Evolutionary conservation across 2,113 vertebrate genomes (phyloP).

Genomic region (Xiphophorus hellerii): DNA sequence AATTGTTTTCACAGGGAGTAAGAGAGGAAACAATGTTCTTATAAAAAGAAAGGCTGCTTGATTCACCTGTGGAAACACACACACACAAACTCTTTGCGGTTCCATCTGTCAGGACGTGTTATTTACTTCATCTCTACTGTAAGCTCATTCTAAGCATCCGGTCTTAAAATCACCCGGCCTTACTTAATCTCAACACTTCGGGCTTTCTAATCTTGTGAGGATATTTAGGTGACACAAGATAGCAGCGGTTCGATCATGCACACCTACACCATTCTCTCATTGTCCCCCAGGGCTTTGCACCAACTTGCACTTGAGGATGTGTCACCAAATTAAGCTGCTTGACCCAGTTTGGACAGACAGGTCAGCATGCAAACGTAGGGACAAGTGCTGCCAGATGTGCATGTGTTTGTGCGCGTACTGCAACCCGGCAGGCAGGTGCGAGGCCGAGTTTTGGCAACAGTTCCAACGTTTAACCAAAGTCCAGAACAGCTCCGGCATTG

Average conservation of each 20-base stretch:
- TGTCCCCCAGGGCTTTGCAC: slow-evolving; percentile 37
- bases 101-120: slow-evolving; percentile 29
- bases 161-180: neutral
- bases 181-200: neutral
- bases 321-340: slow-evolving; percentile 33
- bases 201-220: slow-evolving; percentile 5
- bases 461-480: slow-evolving; percentile 45
- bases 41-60: slow-evolving; percentile 41
- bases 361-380: slow-evolving; percentile 36
- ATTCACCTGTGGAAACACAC: slow-evolving; percentile 31
- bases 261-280: slow-evolving; percentile 7
- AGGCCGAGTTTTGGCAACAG: slow-evolving; percentile 49
- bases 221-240: slow-evolving; percentile 20
- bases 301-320: slow-evolving; percentile 28
- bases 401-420: slow-evolving; percentile 16
- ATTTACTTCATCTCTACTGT: slow-evolving; percentile 24
- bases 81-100: slow-evolving; percentile 19
- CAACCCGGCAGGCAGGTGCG: slow-evolving; percentile 66
- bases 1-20: slow-evolving; percentile 74
- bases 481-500: slow-evolving; percentile 63
- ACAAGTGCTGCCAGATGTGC: slow-evolving; percentile 44
- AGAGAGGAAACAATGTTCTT: slow-evolving; percentile 59
- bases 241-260: slow-evolving; percentile 9
- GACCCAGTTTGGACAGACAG: slow-evolving; percentile 26
- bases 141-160: slow-evolving; percentile 12